Evolutionary conservation across 2,888 invertebrate species (phyloP).

Genomic region (Dryocosmus kuriphilus): DNA sequence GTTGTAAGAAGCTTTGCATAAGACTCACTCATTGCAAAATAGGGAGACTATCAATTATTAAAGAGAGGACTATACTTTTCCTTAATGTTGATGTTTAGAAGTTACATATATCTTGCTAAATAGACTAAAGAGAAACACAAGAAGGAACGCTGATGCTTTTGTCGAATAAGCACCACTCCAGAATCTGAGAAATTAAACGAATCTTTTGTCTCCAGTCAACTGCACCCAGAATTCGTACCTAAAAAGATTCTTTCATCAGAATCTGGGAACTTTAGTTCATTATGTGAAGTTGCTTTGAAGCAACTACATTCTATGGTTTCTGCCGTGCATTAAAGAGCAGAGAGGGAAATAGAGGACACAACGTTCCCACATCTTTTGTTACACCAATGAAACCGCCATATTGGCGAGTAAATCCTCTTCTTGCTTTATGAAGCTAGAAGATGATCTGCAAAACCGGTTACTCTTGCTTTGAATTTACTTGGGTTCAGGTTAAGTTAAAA

Average conservation of each 20-base stretch:
- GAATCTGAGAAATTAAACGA: neutral
- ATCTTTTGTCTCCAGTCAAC: neutral
- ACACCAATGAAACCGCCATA: constrained; percentile 16
- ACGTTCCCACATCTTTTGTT: constrained; percentile 66
- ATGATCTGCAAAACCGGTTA: constrained; percentile 8
- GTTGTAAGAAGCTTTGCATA: neutral
- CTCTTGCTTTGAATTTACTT: constrained; percentile 16
- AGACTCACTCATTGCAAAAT: neutral
- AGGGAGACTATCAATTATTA: neutral
- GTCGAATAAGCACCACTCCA: neutral
- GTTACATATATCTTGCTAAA: neutral
- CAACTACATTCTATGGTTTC: constrained; percentile 11
- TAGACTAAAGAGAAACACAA: neutral
- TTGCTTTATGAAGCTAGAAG: constrained; percentile 19
- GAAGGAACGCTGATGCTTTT: neutral
- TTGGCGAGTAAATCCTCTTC: constrained; percentile 19
- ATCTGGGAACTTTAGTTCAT: neutral
- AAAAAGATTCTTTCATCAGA: constrained; percentile 4
- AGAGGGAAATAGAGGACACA: constrained; percentile 59
- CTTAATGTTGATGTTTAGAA: neutral
- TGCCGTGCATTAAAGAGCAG: constrained; percentile 21
- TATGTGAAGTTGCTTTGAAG: constrained; percentile 4
- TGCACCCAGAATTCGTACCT: neutral
- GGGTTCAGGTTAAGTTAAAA: neutral
- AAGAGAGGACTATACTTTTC: neutral